Evolutionary conservation across 2,888 invertebrate species (phyloP).

Genomic region (Melinaea marsaeus): DNA sequence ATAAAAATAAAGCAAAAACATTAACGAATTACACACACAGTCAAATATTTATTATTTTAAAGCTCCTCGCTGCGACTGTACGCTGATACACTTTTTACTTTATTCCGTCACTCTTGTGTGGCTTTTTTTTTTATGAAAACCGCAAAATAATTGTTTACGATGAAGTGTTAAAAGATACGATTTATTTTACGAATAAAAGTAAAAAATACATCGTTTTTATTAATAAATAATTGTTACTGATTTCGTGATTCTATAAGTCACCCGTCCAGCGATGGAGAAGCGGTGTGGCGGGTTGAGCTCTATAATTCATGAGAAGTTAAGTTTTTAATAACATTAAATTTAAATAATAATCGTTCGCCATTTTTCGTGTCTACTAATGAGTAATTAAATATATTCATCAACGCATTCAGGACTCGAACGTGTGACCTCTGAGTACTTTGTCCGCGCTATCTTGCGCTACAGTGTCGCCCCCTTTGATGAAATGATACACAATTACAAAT

Average conservation of each 20-base stretch:
- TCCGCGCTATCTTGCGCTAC: no score
- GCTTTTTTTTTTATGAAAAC: constrained; percentile 50
- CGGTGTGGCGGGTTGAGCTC: no score
- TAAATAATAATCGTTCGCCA: no score
- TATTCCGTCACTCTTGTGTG: constrained; percentile 52
- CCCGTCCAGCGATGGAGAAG: no score
- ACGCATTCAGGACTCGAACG: no score
- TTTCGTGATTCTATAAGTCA: not conserved
- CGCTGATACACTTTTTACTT: constrained; percentile 55
- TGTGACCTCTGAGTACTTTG: no score
- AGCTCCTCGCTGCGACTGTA: constrained; percentile 39
- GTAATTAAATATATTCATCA: no score
- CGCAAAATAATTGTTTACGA: constrained; percentile 42
- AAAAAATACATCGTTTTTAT: not conserved
- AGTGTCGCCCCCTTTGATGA: no score
- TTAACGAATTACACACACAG: not conserved
- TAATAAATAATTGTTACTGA: not conserved
- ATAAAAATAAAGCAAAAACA: not conserved
- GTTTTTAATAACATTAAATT: no score
- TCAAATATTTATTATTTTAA: not conserved
- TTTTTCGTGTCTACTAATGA: no score
- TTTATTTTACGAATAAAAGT: not conserved
- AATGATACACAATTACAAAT: no score
- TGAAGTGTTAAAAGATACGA: constrained; percentile 5
- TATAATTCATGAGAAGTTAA: no score